Base-by-base conservation (phyloP, 2,797 vertebrate species). In the Remorina albescens region DNA sequence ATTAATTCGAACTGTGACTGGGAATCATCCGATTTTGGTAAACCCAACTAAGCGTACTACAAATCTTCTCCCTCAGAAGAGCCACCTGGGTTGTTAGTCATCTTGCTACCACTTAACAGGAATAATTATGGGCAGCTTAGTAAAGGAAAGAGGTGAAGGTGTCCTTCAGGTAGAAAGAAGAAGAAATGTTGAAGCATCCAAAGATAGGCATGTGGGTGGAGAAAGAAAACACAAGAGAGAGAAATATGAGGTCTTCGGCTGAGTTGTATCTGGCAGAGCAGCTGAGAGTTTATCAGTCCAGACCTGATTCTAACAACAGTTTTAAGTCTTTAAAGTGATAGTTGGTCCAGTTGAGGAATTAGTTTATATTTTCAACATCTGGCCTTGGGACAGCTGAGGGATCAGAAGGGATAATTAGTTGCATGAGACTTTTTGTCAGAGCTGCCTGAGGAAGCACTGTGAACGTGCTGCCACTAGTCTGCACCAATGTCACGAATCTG, bases 141-240 rank as follows among this genome's bases (percentile, higher is more conserved):
- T 44, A 60, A 56, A 32, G 37, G 4, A 56, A 63, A 76, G 3
- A 74, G 10, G 60, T 6, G 53, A 25, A 70, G 5, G 41, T 13
- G 55, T 76, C 51, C 67, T 54, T 80, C 39, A 32, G 71, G 68
- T 51, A 63, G 19, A 81, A 67, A 60, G 39, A 54, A 66, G 11
- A 76, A 11, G 21, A 84, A 74, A 74, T 30, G 51, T 36, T 70
- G 71, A 37, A 11, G 53, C 4, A 42, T 87, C 81, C 89, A 36
- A 67, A 85, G 87, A 82, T 0, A 59, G 53, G 75, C 80, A 78
- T 87, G 88, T 23, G 18, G 59, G 71, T 60, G 70, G 76, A 83
- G 59, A 82, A 37, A 84, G 41, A 67, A 78, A 75, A 83, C 44
- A 76, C 18, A 83, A 75, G 66, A 83, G 26, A 87, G 6, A 87